A percentile compares a stretch with the other conserved stretches of the same genome.
Conservation (phyloP, 2,797 vertebrate species). For the Hydrophis major region DNA sequence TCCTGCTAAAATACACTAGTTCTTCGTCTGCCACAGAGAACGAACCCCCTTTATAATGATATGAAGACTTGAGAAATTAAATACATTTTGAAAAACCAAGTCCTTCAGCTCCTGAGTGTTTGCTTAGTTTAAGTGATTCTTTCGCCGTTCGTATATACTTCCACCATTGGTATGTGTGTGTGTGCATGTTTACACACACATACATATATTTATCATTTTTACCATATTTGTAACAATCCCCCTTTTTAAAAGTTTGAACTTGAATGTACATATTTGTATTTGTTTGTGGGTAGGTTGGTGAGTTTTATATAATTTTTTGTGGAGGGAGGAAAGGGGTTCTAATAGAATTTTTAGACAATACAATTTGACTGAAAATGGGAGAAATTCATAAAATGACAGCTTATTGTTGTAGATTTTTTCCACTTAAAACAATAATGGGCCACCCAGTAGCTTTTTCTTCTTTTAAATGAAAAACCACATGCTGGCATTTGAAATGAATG, state of each 20-base stretch:
- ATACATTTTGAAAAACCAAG: slow-evolving; percentile 4
- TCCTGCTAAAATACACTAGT: background rate
- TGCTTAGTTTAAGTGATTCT: slow-evolving; percentile 33
- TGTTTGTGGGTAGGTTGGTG: background rate
- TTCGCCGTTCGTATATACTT: slow-evolving; percentile 35
- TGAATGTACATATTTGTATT: slow-evolving; percentile 38
- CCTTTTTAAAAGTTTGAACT: slow-evolving; percentile 24
- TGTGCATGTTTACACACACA: slow-evolving; percentile 15
- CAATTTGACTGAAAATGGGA: slow-evolving; percentile 22
- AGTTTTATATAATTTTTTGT: slow-evolving; percentile 17
- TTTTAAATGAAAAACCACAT: background rate
- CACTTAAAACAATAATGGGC: background rate
- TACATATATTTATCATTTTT: slow-evolving; percentile 32
- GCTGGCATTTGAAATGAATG: background rate
- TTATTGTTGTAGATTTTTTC: background rate
- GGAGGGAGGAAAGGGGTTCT: background rate
- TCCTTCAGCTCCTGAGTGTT: slow-evolving; percentile 29
- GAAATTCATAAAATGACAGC: slow-evolving; percentile 17
- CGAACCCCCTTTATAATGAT: background rate
- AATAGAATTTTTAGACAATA: background rate
- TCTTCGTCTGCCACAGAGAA: background rate
- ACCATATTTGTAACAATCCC: background rate
- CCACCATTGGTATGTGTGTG: background rate
- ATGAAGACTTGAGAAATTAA: background rate
- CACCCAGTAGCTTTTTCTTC: background rate